phyloP scores from a whole-genome alignment of 2,888 invertebrate species.

The Cantharis rustica region DNA sequence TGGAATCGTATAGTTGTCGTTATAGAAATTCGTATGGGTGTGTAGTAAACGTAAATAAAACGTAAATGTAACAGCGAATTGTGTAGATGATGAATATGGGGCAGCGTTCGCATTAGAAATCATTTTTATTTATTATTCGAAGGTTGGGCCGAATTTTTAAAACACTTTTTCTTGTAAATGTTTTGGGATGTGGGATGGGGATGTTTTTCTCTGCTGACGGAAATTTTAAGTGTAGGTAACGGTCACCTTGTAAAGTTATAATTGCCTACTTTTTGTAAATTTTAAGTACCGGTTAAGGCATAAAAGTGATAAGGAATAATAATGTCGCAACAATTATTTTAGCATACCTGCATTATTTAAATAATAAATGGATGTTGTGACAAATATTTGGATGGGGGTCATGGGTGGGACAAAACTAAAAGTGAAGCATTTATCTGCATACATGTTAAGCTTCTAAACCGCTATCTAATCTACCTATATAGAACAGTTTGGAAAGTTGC shows the following conservation, averaged over 20 bases:
- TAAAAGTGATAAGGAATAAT: neutral
- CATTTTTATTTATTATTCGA: neutral
- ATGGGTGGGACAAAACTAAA: neutral
- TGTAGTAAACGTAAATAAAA: neutral
- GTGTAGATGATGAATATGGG: neutral
- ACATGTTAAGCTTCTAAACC: conserved; percentile 2
- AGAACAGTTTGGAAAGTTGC: conserved; percentile 26
- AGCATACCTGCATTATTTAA: neutral
- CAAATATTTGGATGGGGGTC: neutral
- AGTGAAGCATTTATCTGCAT: neutral
- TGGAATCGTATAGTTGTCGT: neutral
- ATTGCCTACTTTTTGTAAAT: too few relatives aligned
- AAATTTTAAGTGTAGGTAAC: neutral
- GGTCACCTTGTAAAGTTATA: neutral
- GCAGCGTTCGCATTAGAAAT: neutral
- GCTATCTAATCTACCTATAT: conserved; percentile 1
- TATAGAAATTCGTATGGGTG: neutral
- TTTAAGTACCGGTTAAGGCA: neutral
- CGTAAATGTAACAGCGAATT: neutral
- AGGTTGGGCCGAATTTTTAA: neutral
- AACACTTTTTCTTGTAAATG: neutral
- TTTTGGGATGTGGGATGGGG: neutral
- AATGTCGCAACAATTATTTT: neutral
- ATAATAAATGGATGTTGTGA: neutral
- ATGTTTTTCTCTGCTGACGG: neutral